Percentiles rank a stretch among this genome's conserved stretches.
phyloP scores from a whole-genome alignment of 1,140 invertebrate species.

The Eurosta solidaginis region DNA sequence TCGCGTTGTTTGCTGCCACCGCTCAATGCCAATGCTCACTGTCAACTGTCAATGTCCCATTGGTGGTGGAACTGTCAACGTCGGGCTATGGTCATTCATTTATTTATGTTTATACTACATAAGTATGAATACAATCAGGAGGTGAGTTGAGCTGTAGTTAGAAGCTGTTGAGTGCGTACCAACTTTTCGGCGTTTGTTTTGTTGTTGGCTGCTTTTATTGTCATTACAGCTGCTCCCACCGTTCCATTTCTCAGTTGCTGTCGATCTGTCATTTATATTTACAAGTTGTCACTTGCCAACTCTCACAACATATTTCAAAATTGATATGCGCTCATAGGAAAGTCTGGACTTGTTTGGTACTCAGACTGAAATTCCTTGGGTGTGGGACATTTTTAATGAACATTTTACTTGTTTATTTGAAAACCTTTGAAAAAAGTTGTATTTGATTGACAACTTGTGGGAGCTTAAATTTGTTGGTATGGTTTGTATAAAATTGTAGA shows the following conservation, averaged over 20 bases:
- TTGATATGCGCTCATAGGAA: not conserved
- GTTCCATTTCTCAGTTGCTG: not conserved
- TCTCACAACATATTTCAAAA: not conserved
- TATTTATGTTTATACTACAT: not conserved
- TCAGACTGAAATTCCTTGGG: not conserved
- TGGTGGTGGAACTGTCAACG: too few species aligned
- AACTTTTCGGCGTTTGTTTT: not conserved
- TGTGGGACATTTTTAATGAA: slow-evolving; percentile 1
- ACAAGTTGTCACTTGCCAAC: not conserved
- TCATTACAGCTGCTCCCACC: not conserved
- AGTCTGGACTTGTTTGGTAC: not conserved
- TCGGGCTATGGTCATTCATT: not conserved
- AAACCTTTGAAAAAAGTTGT: not conserved
- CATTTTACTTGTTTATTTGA: not conserved
- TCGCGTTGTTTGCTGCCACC: too few species aligned
- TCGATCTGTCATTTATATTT: slow-evolving; percentile 17
- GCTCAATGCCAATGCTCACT: not conserved
- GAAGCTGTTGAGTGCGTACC: too few species aligned
- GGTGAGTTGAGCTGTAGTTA: too few species aligned
- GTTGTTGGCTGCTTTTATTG: not conserved
- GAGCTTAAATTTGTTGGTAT: too few species aligned
- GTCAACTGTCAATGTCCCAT: too few species aligned
- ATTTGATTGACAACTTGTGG: not conserved
- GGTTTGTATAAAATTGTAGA: too few species aligned
- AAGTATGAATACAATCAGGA: too few species aligned